Percentiles rank a stretch among this genome's conserved stretches.
Conservation (phyloP, 92 coral and sea anemone genomes). For the Pocillopora meandrina region DNA sequence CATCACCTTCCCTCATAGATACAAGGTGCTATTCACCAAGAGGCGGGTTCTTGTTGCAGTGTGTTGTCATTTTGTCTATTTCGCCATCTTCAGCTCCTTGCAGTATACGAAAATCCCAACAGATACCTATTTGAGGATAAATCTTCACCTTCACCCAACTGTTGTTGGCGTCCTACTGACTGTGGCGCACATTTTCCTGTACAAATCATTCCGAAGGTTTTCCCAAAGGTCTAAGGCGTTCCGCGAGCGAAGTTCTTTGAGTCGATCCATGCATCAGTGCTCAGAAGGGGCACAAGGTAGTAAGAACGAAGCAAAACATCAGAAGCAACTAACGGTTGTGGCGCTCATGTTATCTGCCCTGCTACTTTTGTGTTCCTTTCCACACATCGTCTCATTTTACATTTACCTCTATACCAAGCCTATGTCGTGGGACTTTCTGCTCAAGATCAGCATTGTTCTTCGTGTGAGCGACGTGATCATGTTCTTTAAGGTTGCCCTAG, state of each 20-base stretch:
- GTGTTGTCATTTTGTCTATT: constrained; percentile 46
- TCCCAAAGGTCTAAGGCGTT: constrained; percentile 44
- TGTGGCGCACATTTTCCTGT: constrained; percentile 56
- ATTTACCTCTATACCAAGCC: constrained; percentile 46
- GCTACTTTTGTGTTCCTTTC: constrained; percentile 58
- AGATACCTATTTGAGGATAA: constrained; percentile 34
- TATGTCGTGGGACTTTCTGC: constrained; percentile 39
- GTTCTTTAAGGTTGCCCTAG: constrained; percentile 76
- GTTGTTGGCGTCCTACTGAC: constrained; percentile 55
- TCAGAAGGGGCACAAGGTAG: constrained; percentile 13
- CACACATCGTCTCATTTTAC: constrained; percentile 64
- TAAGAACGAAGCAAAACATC: constrained; percentile 26
- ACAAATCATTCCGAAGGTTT: constrained; percentile 55
- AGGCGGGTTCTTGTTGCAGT: constrained; percentile 53
- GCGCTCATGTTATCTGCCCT: constrained; percentile 62
- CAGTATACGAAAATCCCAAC: constrained; percentile 52
- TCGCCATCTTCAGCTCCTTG: constrained; percentile 60
- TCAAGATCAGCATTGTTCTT: constrained; percentile 68
- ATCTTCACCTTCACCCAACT: constrained; percentile 72
- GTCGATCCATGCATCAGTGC: not conserved
- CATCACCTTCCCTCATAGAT: constrained; percentile 75
- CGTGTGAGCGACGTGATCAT: constrained; percentile 70
- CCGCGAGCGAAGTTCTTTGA: constrained; percentile 10
- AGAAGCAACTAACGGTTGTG: constrained; percentile 66
- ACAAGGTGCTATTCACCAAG: constrained; percentile 65